These are phyloP conservation scores for Druon quercuslanigerum DNA, from an alignment of 1,140 invertebrate species.

Conservation along the genomic window DNA sequence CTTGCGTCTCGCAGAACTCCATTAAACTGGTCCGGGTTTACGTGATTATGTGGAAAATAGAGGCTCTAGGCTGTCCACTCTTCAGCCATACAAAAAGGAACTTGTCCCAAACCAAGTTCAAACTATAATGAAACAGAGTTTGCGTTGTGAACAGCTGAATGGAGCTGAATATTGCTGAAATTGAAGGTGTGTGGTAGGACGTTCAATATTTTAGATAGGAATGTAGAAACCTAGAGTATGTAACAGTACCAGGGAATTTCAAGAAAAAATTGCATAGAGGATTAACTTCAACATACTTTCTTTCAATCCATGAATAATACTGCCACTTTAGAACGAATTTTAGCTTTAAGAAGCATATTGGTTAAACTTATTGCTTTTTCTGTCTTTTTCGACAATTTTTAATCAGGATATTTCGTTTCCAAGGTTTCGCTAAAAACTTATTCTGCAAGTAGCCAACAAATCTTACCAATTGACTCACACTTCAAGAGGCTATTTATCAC, in stretches of 20 bases:
- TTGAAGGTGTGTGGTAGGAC: not conserved
- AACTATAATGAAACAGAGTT: not conserved
- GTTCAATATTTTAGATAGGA: not conserved
- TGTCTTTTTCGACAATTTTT: too few species aligned
- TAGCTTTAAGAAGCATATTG: too few species aligned
- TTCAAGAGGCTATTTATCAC: too few species aligned
- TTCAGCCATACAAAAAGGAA: not conserved
- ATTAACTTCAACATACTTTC: not conserved
- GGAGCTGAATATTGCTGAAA: not conserved
- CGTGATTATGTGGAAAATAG: conserved; percentile 21
- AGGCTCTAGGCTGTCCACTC: not conserved
- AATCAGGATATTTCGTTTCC: too few species aligned
- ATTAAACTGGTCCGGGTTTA: not conserved
- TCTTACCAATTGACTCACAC: too few species aligned
- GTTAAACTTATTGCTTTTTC: too few species aligned
- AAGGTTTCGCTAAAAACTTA: too few species aligned
- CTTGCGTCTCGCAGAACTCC: conserved; percentile 6
- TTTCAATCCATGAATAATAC: too few species aligned
- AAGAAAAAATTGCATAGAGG: conserved; percentile 32
- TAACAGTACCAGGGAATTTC: conserved; percentile 35
- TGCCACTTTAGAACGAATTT: too few species aligned
- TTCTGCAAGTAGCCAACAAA: too few species aligned
- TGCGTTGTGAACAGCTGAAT: not conserved
- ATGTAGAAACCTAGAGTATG: conserved; percentile 34
- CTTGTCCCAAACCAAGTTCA: not conserved